Evolutionary conservation across 2,888 invertebrate species (phyloP).

Genomic region (Lomographa bimaculata): DNA sequence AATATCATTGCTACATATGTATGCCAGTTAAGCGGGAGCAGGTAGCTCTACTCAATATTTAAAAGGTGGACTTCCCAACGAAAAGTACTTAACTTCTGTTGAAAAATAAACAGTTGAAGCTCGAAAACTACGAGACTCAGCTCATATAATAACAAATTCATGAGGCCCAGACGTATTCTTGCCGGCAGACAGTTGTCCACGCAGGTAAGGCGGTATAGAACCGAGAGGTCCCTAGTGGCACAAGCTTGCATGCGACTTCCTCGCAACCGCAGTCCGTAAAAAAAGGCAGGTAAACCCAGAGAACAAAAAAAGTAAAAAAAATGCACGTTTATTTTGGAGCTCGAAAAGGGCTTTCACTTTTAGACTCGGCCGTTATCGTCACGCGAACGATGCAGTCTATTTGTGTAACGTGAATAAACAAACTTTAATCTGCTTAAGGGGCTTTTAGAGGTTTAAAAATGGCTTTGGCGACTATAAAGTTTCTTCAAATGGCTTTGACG

Average conservation of each 20-base stretch:
- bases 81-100: too few species aligned
- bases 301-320: constrained; percentile 8
- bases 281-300: constrained; percentile 7
- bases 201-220: neutral
- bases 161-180: constrained; percentile 7
- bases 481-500: neutral
- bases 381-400: constrained; percentile 13
- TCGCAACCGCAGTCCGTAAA: constrained; percentile 1
- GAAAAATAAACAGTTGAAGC: constrained; percentile 5
- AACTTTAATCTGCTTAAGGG: constrained; percentile 7
- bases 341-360: constrained; percentile 7
- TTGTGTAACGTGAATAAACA: constrained; percentile 17
- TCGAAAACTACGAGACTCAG: constrained; percentile 1
- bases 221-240: constrained; percentile 9
- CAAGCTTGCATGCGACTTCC: constrained; percentile 5
- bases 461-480: constrained; percentile 4
- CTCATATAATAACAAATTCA: constrained; percentile 11
- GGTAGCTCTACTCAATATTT: too few species aligned
- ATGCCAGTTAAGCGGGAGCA: too few species aligned
- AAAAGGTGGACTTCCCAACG: too few species aligned
- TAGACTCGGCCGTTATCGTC: constrained; percentile 10
- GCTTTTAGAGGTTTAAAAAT: constrained; percentile 9
- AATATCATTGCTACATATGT: too few species aligned
- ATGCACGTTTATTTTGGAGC: constrained; percentile 11
- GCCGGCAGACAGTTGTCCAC: constrained; percentile 2